Evolutionary conservation across 2,797 vertebrate genomes (phyloP).

Genomic region (Halcyon chelicuti): DNA sequence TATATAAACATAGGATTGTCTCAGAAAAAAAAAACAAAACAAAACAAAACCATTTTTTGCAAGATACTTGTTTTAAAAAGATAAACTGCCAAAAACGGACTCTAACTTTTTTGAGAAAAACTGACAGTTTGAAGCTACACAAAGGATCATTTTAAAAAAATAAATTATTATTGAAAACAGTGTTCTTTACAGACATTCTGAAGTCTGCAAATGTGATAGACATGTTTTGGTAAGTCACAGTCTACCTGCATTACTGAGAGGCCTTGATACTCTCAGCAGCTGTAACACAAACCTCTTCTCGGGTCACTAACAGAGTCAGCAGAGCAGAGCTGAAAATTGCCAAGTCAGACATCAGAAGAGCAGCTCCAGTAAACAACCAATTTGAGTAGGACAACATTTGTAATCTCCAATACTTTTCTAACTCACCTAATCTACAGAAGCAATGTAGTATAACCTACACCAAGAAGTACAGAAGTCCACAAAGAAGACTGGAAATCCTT

Average conservation of each 20-base stretch:
- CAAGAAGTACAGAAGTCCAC: not conserved
- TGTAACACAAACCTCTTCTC: not conserved
- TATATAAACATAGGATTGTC: not conserved
- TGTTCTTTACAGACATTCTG: not conserved
- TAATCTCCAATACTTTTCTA: not conserved
- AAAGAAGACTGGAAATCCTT: not conserved
- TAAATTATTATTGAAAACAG: not conserved
- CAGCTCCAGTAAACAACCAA: not conserved
- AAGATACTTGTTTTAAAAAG: not conserved
- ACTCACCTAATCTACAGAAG: not conserved
- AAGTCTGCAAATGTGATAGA: not conserved
- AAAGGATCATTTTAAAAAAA: not conserved
- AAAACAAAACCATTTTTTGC: not conserved
- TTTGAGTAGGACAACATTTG: not conserved
- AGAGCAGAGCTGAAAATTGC: conserved; percentile 1
- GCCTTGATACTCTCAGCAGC: not conserved
- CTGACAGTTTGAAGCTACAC: not conserved
- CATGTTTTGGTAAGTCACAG: not conserved
- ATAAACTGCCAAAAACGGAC: not conserved
- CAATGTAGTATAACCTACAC: not conserved
- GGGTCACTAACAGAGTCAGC: not conserved
- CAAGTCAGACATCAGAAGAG: not conserved
- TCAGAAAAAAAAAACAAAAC: not conserved
- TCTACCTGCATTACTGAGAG: not conserved
- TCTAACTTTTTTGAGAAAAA: not conserved